Evolutionary conservation across 2,888 invertebrate genomes (phyloP).

Genomic region (Fabriciana adippe): DNA sequence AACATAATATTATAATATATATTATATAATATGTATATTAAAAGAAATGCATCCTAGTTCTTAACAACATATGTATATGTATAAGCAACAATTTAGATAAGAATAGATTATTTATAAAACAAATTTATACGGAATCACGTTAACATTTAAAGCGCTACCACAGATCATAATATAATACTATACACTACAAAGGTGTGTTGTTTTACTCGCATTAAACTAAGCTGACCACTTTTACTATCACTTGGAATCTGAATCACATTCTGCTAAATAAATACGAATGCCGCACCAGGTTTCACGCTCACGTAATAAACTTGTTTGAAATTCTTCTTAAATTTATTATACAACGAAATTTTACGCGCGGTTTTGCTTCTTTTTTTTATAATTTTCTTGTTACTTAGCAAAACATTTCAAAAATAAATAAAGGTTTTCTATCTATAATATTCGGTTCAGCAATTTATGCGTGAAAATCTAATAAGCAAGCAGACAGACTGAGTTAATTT

Average conservation of each 20-base stretch:
- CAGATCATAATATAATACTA: neutral
- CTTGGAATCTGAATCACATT: constrained; percentile 49
- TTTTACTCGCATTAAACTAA: constrained; percentile 49
- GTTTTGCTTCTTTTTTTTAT: neutral
- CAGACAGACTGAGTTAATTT: too few species aligned
- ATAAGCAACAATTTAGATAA: too few species aligned
- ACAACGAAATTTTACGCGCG: neutral
- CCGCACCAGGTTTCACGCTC: constrained; percentile 16
- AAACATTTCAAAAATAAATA: neutral
- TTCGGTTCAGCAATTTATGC: too few species aligned
- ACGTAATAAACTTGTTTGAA: constrained; percentile 21
- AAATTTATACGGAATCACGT: too few species aligned
- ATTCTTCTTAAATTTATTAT: constrained; percentile 12
- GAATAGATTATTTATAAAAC: too few species aligned
- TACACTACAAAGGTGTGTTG: constrained; percentile 8
- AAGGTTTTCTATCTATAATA: too few species aligned
- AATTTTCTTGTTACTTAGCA: neutral
- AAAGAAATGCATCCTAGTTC: too few species aligned
- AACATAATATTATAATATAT: too few species aligned
- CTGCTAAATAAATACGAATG: constrained; percentile 46
- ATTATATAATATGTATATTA: too few species aligned
- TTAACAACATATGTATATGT: too few species aligned
- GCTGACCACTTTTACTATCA: constrained; percentile 70
- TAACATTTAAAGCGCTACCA: neutral
- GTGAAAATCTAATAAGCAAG: too few species aligned